phyloP scores from a whole-genome alignment of 2,888 invertebrate species.

The Homarus gammarus region DNA sequence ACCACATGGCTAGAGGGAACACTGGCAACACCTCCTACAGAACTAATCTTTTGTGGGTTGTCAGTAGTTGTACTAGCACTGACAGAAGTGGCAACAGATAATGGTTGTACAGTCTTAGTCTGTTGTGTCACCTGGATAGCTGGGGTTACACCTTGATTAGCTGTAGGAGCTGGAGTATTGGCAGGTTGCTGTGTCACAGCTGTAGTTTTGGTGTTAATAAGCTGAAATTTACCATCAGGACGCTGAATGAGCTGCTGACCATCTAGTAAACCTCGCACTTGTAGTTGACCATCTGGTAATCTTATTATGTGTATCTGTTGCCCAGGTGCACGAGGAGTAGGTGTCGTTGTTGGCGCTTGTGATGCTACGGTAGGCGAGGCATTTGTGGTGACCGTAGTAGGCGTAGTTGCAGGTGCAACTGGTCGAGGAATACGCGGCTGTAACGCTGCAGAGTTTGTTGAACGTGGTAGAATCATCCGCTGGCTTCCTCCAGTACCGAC shows the following conservation, averaged over 20 bases:
- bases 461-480: conserved; percentile 68
- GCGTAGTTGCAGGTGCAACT: conserved; percentile 71
- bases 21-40: neutral
- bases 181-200: conserved; percentile 24
- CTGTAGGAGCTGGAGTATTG: conserved; percentile 9
- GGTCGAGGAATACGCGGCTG: conserved; percentile 74
- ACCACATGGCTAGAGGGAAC: conserved; percentile 48
- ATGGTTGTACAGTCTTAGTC: conserved; percentile 42
- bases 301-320: conserved; percentile 95
- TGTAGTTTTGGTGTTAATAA: conserved; percentile 83
- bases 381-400: conserved; percentile 83
- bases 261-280: conserved; percentile 93
- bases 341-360: conserved; percentile 78
- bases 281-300: conserved; percentile 93
- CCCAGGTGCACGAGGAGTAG: conserved; percentile 73
- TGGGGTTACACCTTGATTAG: conserved; percentile 9
- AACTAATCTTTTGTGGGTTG: neutral
- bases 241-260: conserved; percentile 96
- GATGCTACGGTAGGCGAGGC: conserved; percentile 80
- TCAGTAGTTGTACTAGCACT: neutral
- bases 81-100: conserved; percentile 4
- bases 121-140: conserved; percentile 67
- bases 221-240: conserved; percentile 95
- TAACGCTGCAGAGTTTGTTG: conserved; percentile 42
- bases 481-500: conserved; percentile 48